These are phyloP conservation scores for Kryptolebias ocellatus DNA, from an alignment of 2,797 vertebrate species.

Conservation along the genomic window DNA sequence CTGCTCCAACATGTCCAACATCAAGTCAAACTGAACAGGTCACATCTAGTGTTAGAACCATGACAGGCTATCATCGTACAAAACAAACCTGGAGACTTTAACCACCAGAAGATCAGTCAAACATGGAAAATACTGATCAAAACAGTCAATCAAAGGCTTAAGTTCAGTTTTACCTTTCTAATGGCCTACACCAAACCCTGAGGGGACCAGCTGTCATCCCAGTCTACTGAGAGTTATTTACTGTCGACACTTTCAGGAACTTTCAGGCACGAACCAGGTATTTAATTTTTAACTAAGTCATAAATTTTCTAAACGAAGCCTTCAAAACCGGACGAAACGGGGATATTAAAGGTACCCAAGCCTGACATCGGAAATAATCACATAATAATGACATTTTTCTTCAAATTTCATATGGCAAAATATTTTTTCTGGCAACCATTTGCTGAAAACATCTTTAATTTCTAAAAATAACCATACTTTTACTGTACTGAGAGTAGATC, in stretches of 20 bases:
- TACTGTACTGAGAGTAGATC: not conserved
- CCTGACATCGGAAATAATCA: too few species aligned
- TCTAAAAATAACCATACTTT: not conserved
- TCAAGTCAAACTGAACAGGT: not conserved
- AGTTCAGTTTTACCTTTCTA: too few species aligned
- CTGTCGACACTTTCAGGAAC: too few species aligned
- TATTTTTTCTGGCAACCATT: too few species aligned
- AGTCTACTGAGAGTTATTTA: not conserved
- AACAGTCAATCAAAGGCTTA: not conserved
- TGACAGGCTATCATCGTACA: not conserved
- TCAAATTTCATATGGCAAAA: too few species aligned
- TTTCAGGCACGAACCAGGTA: too few species aligned
- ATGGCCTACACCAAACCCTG: not conserved
- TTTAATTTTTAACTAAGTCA: too few species aligned
- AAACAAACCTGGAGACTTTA: not conserved
- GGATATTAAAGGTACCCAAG: too few species aligned
- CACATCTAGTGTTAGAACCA: not conserved
- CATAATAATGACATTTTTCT: too few species aligned
- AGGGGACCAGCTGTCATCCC: not conserved
- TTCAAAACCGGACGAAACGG: too few species aligned
- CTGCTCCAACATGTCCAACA: not conserved
- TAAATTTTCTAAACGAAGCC: too few species aligned
- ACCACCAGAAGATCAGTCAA: too few species aligned
- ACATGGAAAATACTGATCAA: not conserved
- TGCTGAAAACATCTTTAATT: not conserved